Base-by-base conservation (phyloP, 1,140 invertebrate genomes). In the Cydia amplana region DNA sequence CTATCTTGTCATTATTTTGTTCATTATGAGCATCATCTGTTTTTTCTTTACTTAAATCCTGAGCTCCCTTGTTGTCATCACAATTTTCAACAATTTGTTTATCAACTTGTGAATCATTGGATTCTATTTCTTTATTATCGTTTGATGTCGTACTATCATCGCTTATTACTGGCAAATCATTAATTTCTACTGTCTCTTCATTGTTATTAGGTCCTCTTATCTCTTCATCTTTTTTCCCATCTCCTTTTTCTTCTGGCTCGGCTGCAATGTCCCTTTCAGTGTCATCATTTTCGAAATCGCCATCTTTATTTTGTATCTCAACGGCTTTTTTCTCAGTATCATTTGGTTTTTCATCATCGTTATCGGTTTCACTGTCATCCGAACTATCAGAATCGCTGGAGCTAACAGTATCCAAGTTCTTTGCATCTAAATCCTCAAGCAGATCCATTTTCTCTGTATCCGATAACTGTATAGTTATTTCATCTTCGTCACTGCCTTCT, bases 371-470 rank as follows among this genome's bases (percentile, higher is more conserved):
- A 46, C 84, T 85, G 74, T 90, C 85, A 74, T 85, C 80, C 18
- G 81, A 76, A 75, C 72, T 76, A 16, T 76, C 78, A 74, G 40
- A 46, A 60, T 74, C 73, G 75, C 79, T 85, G 1, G 81, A 80
- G 1, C 55, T 75, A 23, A 83, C 76, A 9, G 63, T 85, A 9
- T 89, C 87, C 43, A 82, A 86, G 20, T 86, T 84, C 65, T 88
- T 90, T 46, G 82, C 79, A 67, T 91, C 85, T 10, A 92, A 85
- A 81, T 88, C 85, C 81, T 93, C 92, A 46, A 93, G 79, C 16
- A 93, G 76, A 83, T 93, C 92, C 91, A 93, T 93, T 80, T 93
- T 93, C 67, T 93, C 93, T 4, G 89, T 85, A 82, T 93, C 92
- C 0, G 93, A 93, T 3, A 93, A 74, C 74, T 93, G 87, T 6